A percentile compares a stretch with the other conserved stretches of the same genome.
These are phyloP conservation scores for Eupeodes corollae DNA, from an alignment of 1,140 invertebrate genomes.

Conservation along the genomic window DNA sequence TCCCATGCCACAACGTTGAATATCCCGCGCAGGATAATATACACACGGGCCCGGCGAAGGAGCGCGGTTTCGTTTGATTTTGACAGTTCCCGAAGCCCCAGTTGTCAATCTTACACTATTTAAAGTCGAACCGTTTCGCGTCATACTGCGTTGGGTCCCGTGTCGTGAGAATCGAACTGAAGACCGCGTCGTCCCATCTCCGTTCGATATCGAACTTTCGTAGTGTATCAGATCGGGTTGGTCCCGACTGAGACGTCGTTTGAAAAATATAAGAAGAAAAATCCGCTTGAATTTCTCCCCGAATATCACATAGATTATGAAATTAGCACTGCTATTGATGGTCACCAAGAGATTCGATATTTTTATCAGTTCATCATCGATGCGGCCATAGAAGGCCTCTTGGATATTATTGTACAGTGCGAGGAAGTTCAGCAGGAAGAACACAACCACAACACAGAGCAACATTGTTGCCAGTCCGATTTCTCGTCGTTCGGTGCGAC, in stretches of 20 bases:
- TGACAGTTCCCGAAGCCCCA: slow-evolving; percentile 26
- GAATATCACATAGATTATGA: slow-evolving; percentile 94
- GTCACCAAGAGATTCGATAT: slow-evolving; percentile 86
- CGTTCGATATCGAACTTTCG: slow-evolving; percentile 67
- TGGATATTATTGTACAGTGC: slow-evolving; percentile 80
- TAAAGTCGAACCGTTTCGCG: slow-evolving; percentile 21
- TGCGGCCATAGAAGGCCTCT: slow-evolving; percentile 60
- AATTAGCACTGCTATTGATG: slow-evolving; percentile 94
- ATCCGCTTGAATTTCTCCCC: slow-evolving; percentile 90
- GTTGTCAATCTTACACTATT: slow-evolving; percentile 25
- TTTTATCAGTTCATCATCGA: slow-evolving; percentile 67
- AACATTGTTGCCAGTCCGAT: slow-evolving; percentile 88
- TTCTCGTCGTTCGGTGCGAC: slow-evolving; percentile 69
- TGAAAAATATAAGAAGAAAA: slow-evolving; percentile 78
- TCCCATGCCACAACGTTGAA: slow-evolving; percentile 25
- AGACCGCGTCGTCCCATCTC: slow-evolving; percentile 44
- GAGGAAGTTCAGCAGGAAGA: slow-evolving; percentile 87
- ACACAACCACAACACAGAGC: slow-evolving; percentile 85
- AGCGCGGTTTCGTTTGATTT: slow-evolving; percentile 31
- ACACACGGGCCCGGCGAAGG: slow-evolving; percentile 52
- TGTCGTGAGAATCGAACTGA: slow-evolving; percentile 54
- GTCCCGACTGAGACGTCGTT: slow-evolving; percentile 46
- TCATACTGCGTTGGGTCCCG: slow-evolving; percentile 43
- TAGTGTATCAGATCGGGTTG: slow-evolving; percentile 64
- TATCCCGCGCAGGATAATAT: slow-evolving; percentile 48